These are phyloP conservation scores for Neogale vison DNA, from an alignment of 2,113 vertebrate species.

Conservation along the genomic window DNA sequence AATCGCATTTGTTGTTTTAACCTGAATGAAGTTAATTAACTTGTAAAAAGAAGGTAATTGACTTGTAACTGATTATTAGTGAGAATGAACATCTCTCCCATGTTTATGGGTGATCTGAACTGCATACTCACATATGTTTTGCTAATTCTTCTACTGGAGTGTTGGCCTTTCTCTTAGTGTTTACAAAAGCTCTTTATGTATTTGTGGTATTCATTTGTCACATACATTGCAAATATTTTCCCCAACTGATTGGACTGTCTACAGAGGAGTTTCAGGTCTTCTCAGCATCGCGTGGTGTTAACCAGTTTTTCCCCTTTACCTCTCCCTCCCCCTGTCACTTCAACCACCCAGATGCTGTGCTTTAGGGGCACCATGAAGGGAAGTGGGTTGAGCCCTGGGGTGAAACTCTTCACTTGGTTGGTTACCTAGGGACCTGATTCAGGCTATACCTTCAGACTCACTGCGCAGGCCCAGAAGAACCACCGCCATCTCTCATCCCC, in stretches of 20 bases:
- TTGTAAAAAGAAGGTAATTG: not conserved
- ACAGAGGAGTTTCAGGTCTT: not conserved
- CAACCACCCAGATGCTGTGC: not conserved
- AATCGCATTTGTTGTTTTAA: not conserved
- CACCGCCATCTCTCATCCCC: no score
- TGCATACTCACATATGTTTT: not conserved
- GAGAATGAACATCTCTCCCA: not conserved
- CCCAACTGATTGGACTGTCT: not conserved
- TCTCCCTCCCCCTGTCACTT: not conserved
- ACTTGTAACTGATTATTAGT: not conserved
- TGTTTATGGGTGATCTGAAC: slow-evolving; percentile 15
- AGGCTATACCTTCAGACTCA: not conserved
- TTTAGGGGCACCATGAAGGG: not conserved
- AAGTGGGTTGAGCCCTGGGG: not conserved
- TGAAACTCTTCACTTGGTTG: not conserved
- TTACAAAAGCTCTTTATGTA: not conserved
- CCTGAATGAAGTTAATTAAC: not conserved
- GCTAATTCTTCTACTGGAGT: not conserved
- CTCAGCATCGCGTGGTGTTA: not conserved
- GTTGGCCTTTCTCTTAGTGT: not conserved
- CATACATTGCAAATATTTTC: not conserved
- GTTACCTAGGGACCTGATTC: not conserved
- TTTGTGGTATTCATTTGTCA: not conserved
- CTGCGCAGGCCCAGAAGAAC: not conserved
- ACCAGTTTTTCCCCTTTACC: not conserved